Conservation (phyloP, 1,140 invertebrate species). For the Bicyclus anynana region DNA sequence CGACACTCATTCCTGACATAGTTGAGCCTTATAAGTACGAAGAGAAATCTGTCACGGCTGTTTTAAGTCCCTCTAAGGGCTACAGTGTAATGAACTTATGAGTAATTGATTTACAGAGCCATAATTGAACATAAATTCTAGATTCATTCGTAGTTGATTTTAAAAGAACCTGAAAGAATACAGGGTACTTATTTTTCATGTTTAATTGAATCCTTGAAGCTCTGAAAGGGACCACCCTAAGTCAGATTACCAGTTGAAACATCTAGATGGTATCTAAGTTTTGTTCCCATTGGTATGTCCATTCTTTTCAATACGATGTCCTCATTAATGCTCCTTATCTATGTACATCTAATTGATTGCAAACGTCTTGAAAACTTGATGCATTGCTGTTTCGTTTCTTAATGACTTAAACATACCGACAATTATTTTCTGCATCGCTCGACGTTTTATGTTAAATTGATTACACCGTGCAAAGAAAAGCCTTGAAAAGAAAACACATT, state of each 20-base stretch:
- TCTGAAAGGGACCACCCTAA: background rate
- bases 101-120: background rate
- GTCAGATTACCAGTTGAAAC: background rate
- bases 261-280: background rate
- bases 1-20: slow-evolving; percentile 19
- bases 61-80: slow-evolving; percentile 1
- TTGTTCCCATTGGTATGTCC: background rate
- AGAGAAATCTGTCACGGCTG: slow-evolving; percentile 17
- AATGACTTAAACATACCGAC: background rate
- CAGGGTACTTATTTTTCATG: too few species aligned
- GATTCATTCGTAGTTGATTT: too few species aligned
- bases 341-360: slow-evolving; percentile 3
- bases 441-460: too few species aligned
- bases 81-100: background rate
- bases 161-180: too few species aligned
- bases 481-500: background rate
- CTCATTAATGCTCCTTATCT: slow-evolving; percentile 4
- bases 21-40: slow-evolving; percentile 19
- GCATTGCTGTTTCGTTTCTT: background rate
- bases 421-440: background rate
- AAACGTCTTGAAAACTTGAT: background rate
- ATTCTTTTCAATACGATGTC: slow-evolving; percentile 2
- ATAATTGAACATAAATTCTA: background rate
- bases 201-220: too few species aligned
- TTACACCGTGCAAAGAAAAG: background rate